Evolutionary conservation across 2,888 invertebrate species (phyloP), one percentile per base, ranked within the genome.

Genomic region (Ethmia dodecea): DNA sequence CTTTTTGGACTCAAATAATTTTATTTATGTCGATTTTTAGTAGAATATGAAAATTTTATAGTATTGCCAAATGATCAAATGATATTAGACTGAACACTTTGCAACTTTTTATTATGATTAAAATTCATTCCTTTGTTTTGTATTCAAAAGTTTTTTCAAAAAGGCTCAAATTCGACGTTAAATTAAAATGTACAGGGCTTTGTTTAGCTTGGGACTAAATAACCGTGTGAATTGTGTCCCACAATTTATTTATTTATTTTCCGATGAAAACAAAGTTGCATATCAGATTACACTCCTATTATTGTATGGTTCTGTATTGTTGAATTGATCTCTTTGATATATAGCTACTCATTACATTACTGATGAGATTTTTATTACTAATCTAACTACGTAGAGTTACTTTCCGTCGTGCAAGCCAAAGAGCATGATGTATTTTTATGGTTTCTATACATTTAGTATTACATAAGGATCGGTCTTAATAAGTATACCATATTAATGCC

Each of bases 51-150:
- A 77, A n/a, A 55, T 62, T 68, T 57, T 78, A 78, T 74, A 79
- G 73, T 77, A 81, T 83, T 86, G 86, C 86, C 86, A 86, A 86
- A 84, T 83, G 73, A 83, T 78, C 79, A 79, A 80, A 74, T 75
- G 59, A 77, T 69, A 74, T 80, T 83, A 86, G 86, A 86, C 86
- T 86, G 86, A 84, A 66, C 47, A 52, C 61, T 67, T 65, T n/a
- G 59, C 58, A 62, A 62, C 53, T 65, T 55, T 55, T 55, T 62
- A 61, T 56, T 47, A 51, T 59, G 50, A 61, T 47, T 58, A 52
- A 60, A 48, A 60, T 44, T 43, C 40, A 45, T 46, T 50, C 47
- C 43, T 38, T 46, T 40, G 35, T 18, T 42, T 38, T 42, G 42
- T 37, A 40, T 48, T 40, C 39, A 41, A 31, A 47, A 46, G 47